These are phyloP conservation scores for Sycophaga agraensis DNA, from an alignment of 1,140 invertebrate species.

Conservation along the genomic window DNA sequence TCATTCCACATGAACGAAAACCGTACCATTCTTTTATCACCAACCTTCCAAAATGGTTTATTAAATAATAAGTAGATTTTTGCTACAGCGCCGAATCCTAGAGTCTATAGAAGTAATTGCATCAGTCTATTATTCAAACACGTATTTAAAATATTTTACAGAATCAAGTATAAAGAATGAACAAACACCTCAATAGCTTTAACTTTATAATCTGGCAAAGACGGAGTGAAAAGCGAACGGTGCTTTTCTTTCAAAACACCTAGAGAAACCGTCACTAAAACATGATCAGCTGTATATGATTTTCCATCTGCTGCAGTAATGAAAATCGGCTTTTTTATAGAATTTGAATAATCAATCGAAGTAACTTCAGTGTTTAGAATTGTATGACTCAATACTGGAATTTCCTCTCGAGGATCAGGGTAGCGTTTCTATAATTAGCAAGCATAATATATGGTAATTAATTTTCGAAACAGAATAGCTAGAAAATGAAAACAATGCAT, in stretches of 20 bases:
- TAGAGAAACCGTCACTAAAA: constrained; percentile 55
- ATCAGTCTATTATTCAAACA: no score
- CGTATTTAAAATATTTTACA: no score
- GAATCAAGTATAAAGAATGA: no score
- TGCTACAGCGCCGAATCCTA: constrained; percentile 63
- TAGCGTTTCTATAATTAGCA: constrained; percentile 45
- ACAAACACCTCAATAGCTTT: constrained; percentile 47
- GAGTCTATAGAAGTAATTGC: constrained; percentile 37
- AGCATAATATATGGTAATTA: no score
- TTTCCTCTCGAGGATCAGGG: constrained; percentile 37
- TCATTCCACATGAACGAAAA: constrained; percentile 60
- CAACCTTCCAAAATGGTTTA: constrained; percentile 62
- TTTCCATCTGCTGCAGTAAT: constrained; percentile 44
- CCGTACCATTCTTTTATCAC: constrained; percentile 44
- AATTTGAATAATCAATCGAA: constrained; percentile 41
- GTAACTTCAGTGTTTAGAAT: constrained; percentile 43
- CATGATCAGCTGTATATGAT: constrained; percentile 46
- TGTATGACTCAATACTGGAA: constrained; percentile 44
- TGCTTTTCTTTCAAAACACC: constrained; percentile 54
- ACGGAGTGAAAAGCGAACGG: constrained; percentile 47
- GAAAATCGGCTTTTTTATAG: constrained; percentile 34
- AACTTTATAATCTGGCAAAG: constrained; percentile 42
- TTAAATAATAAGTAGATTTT: constrained; percentile 73
- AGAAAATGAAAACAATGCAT: no score
- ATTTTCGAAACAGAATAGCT: no score